Conservation (phyloP, 2,797 vertebrate genomes). For the Sternotherus odoratus region DNA sequence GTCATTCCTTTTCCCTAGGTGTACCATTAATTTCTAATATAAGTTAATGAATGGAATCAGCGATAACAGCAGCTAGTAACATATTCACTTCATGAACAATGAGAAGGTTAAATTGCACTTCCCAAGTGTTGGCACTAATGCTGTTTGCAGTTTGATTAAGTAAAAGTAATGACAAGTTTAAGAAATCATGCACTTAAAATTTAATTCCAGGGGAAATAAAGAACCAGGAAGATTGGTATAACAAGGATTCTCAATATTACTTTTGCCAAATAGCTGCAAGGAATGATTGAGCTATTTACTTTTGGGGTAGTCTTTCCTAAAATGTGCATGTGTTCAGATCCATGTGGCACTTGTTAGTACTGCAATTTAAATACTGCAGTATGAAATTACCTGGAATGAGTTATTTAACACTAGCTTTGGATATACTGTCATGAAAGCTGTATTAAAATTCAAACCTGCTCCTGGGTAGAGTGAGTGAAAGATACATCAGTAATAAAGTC, state of each 20-base stretch:
- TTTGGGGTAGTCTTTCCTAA: background rate
- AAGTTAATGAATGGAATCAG: background rate
- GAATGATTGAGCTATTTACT: conserved; percentile 8
- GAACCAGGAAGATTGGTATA: background rate
- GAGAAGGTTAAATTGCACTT: background rate
- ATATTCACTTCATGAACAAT: background rate
- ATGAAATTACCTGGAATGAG: conserved; percentile 9
- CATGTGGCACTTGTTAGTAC: background rate
- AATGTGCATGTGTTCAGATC: background rate
- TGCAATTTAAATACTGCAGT: background rate
- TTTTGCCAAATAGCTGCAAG: conserved; percentile 14
- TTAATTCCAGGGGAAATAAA: conserved; percentile 18
- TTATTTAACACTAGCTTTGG: background rate
- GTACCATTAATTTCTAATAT: background rate
- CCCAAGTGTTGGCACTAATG: background rate
- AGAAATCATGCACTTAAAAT: background rate
- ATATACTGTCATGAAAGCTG: background rate
- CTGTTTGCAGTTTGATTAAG: background rate
- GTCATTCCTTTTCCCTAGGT: background rate
- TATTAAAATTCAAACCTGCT: background rate
- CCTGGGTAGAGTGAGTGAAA: background rate
- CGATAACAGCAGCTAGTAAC: background rate
- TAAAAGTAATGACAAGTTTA: background rate
- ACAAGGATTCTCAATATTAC: conserved; percentile 1
- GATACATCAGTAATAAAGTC: background rate